Evolutionary conservation across 2,797 vertebrate genomes (phyloP).

Genomic region (Siniperca undulata): DNA sequence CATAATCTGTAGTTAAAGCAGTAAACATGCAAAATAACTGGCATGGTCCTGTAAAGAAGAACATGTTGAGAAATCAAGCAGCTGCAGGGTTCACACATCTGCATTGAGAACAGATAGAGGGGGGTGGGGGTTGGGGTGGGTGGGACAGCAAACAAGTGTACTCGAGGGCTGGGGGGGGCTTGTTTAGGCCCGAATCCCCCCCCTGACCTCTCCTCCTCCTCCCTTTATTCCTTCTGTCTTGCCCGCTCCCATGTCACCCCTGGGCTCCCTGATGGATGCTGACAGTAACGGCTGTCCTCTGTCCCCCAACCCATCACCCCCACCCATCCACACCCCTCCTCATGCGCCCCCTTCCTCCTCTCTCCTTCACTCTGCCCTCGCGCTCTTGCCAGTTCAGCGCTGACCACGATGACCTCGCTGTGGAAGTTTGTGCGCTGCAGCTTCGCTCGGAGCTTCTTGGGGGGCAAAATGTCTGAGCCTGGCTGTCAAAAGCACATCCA

Average conservation of each 20-base stretch:
- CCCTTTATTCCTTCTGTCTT: slow-evolving; percentile 54
- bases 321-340: slow-evolving; percentile 28
- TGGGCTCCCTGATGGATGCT: slow-evolving; percentile 76
- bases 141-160: slow-evolving; percentile 39
- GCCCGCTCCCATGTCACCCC: slow-evolving; percentile 73
- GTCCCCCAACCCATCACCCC: slow-evolving; percentile 56
- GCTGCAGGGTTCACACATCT: slow-evolving; percentile 68
- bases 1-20: not conserved
- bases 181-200: slow-evolving; percentile 53
- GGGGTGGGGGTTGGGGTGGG: not conserved
- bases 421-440: slow-evolving; percentile 49
- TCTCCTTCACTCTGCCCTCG: slow-evolving; percentile 29
- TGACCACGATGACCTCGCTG: slow-evolving; percentile 70
- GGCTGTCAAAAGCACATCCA: slow-evolving; percentile 79
- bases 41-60: not conserved
- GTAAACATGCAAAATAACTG: not conserved
- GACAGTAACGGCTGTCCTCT: slow-evolving; percentile 79
- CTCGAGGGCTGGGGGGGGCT: slow-evolving; percentile 66
- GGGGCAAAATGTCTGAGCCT: slow-evolving; percentile 44
- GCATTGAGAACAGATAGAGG: slow-evolving; percentile 53
- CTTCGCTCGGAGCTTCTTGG: slow-evolving; percentile 48
- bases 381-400: slow-evolving; percentile 36
- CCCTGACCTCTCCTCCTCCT: slow-evolving; percentile 56
- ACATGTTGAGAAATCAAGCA: slow-evolving; percentile 29
- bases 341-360: slow-evolving; percentile 7